Evolutionary conservation across 2,797 vertebrate genomes (phyloP).

Genomic region (Diglossa cyanea): DNA sequence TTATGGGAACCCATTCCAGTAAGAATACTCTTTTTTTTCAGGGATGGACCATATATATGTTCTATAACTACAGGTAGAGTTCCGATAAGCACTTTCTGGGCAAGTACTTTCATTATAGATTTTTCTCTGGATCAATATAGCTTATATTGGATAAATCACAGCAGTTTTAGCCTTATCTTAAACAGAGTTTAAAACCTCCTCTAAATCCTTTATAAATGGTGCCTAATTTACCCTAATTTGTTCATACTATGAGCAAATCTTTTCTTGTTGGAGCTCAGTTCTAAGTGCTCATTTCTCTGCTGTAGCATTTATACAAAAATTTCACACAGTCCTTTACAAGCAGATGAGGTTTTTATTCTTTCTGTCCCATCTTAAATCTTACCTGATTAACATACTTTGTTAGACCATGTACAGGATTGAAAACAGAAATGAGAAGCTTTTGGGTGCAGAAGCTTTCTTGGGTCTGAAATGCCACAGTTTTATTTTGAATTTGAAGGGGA

Average conservation of each 20-base stretch:
- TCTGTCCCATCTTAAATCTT: background rate
- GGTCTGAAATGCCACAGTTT: background rate
- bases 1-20: background rate
- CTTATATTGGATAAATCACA: slow-evolving; percentile 1
- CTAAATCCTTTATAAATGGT: background rate
- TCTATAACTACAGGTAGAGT: background rate
- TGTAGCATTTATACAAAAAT: background rate
- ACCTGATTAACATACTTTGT: background rate
- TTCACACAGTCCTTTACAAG: background rate
- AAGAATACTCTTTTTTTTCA: background rate
- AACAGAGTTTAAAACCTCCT: background rate
- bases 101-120: background rate
- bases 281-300: background rate
- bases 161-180: background rate
- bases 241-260: background rate
- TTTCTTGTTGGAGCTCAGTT: background rate
- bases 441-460: background rate
- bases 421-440: background rate
- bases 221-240: background rate
- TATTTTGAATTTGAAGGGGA: background rate
- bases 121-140: slow-evolving; percentile 1
- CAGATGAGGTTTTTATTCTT: background rate
- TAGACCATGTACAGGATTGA: background rate
- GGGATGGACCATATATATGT: rapidly evolving
- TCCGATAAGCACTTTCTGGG: background rate